Conservation (phyloP, 2,113 vertebrate genomes). For the Hemichromis elongatus region DNA sequence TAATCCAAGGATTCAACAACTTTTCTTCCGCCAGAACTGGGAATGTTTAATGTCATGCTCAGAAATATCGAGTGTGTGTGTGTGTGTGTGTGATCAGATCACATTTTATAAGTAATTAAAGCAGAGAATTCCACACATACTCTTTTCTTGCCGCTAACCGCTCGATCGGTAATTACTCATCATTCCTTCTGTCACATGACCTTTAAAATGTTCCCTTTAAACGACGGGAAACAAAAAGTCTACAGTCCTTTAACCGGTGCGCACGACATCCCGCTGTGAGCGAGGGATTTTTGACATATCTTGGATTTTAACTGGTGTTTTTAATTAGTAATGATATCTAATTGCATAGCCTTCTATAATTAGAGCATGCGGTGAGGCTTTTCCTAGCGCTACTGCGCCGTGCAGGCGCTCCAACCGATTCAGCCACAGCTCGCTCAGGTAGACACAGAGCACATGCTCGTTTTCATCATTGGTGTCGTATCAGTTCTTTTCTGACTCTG, state of each 20-base stretch:
- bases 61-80: rapidly evolving
- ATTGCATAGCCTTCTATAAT: not conserved
- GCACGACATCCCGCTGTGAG: not conserved
- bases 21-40: not conserved
- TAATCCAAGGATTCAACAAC: not conserved
- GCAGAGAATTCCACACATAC: not conserved
- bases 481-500: not conserved
- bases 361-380: not conserved
- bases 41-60: not conserved
- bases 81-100: not conserved
- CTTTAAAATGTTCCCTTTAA: not conserved
- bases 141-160: not conserved
- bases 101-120: not conserved
- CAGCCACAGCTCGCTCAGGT: not conserved
- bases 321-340: not conserved
- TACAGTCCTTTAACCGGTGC: not conserved
- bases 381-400: rapidly evolving
- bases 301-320: not conserved
- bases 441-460: not conserved
- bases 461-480: not conserved
- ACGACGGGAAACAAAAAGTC: not conserved
- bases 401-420: not conserved
- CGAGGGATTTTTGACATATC: not conserved
- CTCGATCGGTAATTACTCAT: not conserved
- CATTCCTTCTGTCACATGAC: not conserved